Evolutionary conservation across 1,140 invertebrate genomes (phyloP), one percentile per base, ranked within the genome.

Genomic region (Drosophila oshimai): DNA sequence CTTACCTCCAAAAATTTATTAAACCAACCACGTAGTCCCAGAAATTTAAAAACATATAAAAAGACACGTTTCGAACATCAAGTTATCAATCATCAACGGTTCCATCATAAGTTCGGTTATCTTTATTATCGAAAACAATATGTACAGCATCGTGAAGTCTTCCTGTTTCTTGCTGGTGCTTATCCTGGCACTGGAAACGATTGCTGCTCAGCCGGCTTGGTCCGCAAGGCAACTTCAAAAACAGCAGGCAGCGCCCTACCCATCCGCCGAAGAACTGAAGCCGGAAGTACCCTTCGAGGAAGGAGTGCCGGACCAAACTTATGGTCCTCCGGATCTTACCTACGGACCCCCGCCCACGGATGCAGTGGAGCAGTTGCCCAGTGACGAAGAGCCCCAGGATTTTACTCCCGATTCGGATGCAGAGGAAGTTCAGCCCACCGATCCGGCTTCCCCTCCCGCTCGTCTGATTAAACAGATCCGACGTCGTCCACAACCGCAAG

Each of bases 281-380:
- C 72, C 72, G 0, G 72, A 75, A 1, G 34, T 61, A 2, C 72
- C 72, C 1, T 75, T 75, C 24, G 72, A 75, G 18, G 71, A 74
- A 9, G 75, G 75, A 6, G 51, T 57, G 1, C 76, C 76, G 2
- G 75, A 80, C 39, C 34, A 65, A 39, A 79, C 57, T 5, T 79
- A 74, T 53, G 71, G 71, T 1, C 62, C 75, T 26, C 75, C 75
- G 0, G 75, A 79, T 10, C 42, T 55, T 2, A 73, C 74, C 9
- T 77, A 78, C 5, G 75, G 75, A 1, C 75, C 75, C 10, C 68
- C 68, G 13, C 80, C 80, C n/a, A 58, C 74, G 13, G 44, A 77
- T n/a, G 51, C 46, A 9, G 69, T 74, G 17, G 69, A 51, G 49
- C 69, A 74, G 34, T 31, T 74, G 18, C 70, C 70, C 49, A 74